Conservation (phyloP, 2,888 invertebrate genomes). For the Ennomos quercinarius region DNA sequence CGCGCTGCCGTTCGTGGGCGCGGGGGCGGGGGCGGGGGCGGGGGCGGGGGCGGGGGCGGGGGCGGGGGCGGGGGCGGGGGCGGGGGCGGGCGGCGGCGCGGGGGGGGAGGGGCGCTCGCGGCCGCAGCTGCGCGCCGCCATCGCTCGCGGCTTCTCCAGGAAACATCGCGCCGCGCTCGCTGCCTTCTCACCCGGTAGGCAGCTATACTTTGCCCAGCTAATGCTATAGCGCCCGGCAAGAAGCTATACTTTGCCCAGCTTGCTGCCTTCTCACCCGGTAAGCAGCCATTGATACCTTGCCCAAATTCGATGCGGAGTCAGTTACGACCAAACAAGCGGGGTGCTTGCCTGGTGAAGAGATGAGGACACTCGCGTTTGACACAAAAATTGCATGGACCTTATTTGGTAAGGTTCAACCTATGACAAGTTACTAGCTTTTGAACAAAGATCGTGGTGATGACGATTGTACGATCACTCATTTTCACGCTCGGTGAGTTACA, state of each 20-base stretch:
- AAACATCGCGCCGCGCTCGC: constrained; percentile 66
- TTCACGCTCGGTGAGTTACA: no score
- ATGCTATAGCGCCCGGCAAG: no score
- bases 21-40: constrained; percentile 68
- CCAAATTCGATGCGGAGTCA: constrained; percentile 1
- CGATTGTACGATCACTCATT: no score
- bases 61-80: constrained; percentile 58
- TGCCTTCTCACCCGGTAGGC: constrained; percentile 77
- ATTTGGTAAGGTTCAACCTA: no score
- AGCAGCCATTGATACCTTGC: constrained; percentile 29
- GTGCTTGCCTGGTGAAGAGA: neutral
- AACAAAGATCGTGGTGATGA: no score
- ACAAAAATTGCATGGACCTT: no score
- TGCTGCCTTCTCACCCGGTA: constrained; percentile 76
- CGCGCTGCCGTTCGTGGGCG: constrained; percentile 87
- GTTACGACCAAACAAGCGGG: constrained; percentile 12
- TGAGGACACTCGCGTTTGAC: no score
- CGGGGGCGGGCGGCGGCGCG: constrained; percentile 51
- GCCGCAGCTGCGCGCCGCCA: constrained; percentile 87
- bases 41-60: constrained; percentile 51
- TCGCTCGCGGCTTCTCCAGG: constrained; percentile 71
- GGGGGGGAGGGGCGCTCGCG: constrained; percentile 63
- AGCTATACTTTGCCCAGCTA: constrained; percentile 30
- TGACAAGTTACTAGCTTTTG: no score
- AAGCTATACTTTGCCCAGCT: constrained; percentile 80